These are phyloP conservation scores for Epinotia nisella DNA, from an alignment of 2,888 invertebrate species.

Conservation along the genomic window DNA sequence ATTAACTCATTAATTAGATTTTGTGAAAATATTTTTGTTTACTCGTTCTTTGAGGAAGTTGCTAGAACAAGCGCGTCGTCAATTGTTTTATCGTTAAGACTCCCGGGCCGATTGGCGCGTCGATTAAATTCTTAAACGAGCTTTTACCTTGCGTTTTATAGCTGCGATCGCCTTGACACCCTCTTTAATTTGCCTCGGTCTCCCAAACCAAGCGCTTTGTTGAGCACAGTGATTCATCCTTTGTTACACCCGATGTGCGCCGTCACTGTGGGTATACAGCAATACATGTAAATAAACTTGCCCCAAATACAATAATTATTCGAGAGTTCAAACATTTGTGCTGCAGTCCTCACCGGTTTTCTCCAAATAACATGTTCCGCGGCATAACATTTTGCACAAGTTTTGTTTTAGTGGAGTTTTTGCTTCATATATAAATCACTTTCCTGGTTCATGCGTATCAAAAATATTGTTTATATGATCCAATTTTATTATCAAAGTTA, in stretches of 20 bases:
- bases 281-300: conserved; percentile 23
- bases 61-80: conserved; percentile 31
- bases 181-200: conserved; percentile 21
- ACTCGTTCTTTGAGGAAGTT: conserved; percentile 44
- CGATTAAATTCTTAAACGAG: conserved; percentile 25
- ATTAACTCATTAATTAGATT: conserved; percentile 53
- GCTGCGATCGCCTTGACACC: conserved; percentile 36
- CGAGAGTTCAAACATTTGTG: conserved; percentile 19
- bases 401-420: background rate
- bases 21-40: conserved; percentile 65
- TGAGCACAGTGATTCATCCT: conserved; percentile 35
- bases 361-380: conserved; percentile 17
- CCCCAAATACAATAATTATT: conserved; percentile 17
- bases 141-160: conserved; percentile 43
- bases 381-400: background rate
- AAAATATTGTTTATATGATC: background rate
- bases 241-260: conserved; percentile 26
- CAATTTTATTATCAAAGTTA: conserved; percentile 18
- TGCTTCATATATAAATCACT: background rate
- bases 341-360: background rate
- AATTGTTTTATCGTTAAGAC: conserved; percentile 28
- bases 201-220: conserved; percentile 32
- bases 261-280: conserved; percentile 24
- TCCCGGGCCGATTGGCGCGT: conserved; percentile 18
- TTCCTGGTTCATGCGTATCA: background rate